Percentiles rank a stretch among this genome's conserved stretches.
Evolutionary conservation across 2,888 invertebrate species (phyloP).

Genomic region (Cyrtodaria siliqua): DNA sequence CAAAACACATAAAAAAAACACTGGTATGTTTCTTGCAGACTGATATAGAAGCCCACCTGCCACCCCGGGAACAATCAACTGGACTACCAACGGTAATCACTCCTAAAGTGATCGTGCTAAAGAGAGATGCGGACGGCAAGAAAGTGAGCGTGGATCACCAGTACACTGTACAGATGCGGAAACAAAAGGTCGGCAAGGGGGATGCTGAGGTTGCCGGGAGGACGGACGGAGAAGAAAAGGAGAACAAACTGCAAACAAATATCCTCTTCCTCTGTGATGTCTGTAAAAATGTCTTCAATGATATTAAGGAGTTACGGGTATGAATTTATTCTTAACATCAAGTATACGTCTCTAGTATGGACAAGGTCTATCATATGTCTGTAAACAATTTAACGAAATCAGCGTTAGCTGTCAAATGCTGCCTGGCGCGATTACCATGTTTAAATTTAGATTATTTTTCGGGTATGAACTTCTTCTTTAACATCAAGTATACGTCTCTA

Average conservation of each 20-base stretch:
- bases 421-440: no score
- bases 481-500: no score
- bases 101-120: constrained; percentile 50
- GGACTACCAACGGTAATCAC: not conserved
- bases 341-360: no score
- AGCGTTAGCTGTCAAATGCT: no score
- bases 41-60: no score
- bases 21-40: no score
- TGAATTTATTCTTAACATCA: constrained; percentile 3
- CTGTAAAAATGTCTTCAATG: constrained; percentile 55
- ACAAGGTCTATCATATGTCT: no score
- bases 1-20: no score
- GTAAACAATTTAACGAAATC: no score
- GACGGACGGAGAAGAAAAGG: constrained; percentile 13
- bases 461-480: no score
- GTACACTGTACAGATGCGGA: constrained; percentile 8
- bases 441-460: no score
- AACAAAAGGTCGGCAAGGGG: not conserved
- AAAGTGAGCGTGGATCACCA: constrained; percentile 38
- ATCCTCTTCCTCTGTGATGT: constrained; percentile 60
- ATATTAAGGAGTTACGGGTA: constrained; percentile 53
- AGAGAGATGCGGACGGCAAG: constrained; percentile 35
- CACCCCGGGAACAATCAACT: no score
- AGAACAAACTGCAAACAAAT: constrained; percentile 37
- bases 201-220: not conserved